Conservation (phyloP, 1,140 invertebrate genomes). For the Drusus annulatus region DNA sequence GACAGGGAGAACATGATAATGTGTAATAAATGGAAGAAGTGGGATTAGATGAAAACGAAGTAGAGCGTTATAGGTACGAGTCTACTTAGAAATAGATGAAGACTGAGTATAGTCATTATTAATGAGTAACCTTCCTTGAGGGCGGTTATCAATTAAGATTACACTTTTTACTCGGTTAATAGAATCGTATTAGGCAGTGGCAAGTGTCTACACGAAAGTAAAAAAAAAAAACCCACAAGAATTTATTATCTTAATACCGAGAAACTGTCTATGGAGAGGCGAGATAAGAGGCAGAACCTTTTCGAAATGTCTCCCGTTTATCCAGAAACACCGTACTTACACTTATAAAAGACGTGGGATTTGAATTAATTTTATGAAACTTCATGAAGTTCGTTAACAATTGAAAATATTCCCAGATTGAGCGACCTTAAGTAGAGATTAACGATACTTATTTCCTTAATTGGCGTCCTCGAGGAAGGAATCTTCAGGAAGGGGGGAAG, state of each 20-base stretch:
- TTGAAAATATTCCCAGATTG: conserved; percentile 18
- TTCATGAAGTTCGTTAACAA: conserved; percentile 14
- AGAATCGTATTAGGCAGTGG: no score
- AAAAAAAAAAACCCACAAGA: background rate
- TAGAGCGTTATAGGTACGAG: no score
- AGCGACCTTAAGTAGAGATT: background rate
- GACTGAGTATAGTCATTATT: no score
- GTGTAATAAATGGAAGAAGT: no score
- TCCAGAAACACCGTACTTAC: background rate
- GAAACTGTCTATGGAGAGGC: background rate
- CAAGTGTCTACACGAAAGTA: background rate
- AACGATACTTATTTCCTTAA: conserved; percentile 25
- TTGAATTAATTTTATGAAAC: conserved; percentile 9
- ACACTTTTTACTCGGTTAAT: no score
- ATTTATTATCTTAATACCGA: background rate
- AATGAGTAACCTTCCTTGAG: no score
- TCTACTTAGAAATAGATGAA: no score
- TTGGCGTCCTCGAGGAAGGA: background rate
- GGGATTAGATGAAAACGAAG: no score
- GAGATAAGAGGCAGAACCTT: conserved; percentile 2
- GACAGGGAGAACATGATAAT: no score
- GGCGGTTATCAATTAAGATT: no score
- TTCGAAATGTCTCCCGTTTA: conserved; percentile 6
- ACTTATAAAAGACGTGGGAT: conserved; percentile 8
- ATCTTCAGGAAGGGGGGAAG: background rate